Evolutionary conservation across 1,140 invertebrate genomes (phyloP).

Genomic region (Zaprionus lachaisei): DNA sequence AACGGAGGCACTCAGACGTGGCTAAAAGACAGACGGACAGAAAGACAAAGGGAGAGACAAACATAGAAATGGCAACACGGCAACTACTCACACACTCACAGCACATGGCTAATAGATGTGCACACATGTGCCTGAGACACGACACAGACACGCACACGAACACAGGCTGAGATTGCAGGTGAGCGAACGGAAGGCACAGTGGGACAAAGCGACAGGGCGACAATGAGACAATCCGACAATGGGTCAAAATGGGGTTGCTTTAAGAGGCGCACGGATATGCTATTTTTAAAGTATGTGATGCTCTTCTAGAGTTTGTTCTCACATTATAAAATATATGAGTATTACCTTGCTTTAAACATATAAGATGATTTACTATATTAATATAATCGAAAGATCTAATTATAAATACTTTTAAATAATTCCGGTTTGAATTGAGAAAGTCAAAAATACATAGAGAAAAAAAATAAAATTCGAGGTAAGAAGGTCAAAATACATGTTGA

Average conservation of each 20-base stretch:
- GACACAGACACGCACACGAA: constrained; percentile 23
- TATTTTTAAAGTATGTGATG: background rate
- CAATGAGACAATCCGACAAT: background rate
- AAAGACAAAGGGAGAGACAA: constrained; percentile 27
- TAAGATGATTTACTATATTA: too few species aligned
- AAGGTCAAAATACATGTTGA: too few species aligned
- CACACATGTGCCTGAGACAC: constrained; percentile 9
- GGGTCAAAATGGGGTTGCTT: constrained; percentile 10
- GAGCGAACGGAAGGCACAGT: constrained; percentile 31
- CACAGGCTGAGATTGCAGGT: constrained; percentile 58
- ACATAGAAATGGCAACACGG: constrained; percentile 29
- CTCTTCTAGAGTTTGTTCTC: background rate
- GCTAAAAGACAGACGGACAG: constrained; percentile 25
- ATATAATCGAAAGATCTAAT: too few species aligned
- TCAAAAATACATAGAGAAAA: too few species aligned
- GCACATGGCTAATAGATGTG: constrained; percentile 9
- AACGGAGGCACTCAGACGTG: constrained; percentile 38
- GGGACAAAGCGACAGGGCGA: background rate
- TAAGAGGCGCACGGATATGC: background rate
- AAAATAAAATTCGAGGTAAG: too few species aligned
- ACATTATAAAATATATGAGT: too few species aligned
- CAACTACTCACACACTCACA: constrained; percentile 6
- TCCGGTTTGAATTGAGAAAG: too few species aligned
- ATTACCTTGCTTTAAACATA: too few species aligned
- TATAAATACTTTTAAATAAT: too few species aligned